Percentiles rank a stretch among this genome's conserved stretches.
phyloP scores from a whole-genome alignment of 64 coral and sea anemone genomes.

The Orbicella faveolata region DNA sequence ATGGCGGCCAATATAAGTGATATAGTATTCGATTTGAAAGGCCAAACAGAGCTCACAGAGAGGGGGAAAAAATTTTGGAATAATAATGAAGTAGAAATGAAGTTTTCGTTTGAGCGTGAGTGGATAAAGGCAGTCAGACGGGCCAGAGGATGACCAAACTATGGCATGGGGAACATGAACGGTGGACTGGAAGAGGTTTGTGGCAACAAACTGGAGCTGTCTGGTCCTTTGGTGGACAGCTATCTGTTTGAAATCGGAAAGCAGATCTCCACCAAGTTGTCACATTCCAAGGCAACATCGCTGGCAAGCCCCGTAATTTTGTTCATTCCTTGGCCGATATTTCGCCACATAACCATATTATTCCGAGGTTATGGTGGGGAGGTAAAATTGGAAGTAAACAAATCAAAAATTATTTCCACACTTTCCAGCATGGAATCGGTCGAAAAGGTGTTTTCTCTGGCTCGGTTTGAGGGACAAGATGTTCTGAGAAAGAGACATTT shows the following conservation, averaged over 20 bases:
- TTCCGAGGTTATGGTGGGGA: conserved; percentile 12
- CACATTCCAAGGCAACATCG: conserved; percentile 41
- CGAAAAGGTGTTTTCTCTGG: conserved; percentile 34
- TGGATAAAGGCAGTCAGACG: conserved; percentile 56
- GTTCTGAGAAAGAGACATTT: too few species aligned
- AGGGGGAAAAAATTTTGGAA: conserved; percentile 51
- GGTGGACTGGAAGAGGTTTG: neutral
- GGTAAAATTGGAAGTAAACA: neutral
- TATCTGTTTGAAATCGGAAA: conserved; percentile 51
- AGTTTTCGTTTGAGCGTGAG: conserved; percentile 6
- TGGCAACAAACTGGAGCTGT: conserved; percentile 55
- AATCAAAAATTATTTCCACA: neutral
- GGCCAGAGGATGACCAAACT: conserved; percentile 37
- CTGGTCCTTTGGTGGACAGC: conserved; percentile 55
- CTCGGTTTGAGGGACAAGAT: neutral
- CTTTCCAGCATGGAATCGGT: conserved; percentile 20
- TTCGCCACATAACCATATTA: conserved; percentile 41
- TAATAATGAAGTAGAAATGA: conserved; percentile 39
- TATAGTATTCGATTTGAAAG: conserved; percentile 43
- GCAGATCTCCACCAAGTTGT: conserved; percentile 35
- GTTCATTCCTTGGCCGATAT: conserved; percentile 57
- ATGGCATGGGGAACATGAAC: conserved; percentile 59
- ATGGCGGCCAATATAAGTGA: conserved; percentile 28
- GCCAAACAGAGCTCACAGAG: conserved; percentile 26
- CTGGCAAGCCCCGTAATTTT: conserved; percentile 34